Evolutionary conservation across 2,797 vertebrate species (phyloP).

Genomic region (Acestrorhynchus altus): DNA sequence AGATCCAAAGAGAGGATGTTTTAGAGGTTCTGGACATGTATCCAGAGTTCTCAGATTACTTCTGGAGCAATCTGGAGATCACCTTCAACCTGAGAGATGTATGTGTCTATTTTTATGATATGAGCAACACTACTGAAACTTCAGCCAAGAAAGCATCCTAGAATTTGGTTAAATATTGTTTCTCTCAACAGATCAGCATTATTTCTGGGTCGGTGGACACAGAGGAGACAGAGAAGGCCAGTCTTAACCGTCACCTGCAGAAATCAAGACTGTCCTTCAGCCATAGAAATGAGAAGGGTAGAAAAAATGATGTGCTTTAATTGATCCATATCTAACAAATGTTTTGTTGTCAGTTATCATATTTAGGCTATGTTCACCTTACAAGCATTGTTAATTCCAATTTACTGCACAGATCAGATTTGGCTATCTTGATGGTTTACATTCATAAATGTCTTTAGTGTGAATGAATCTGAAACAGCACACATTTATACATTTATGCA

Average conservation of each 20-base stretch:
- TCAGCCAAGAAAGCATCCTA: neutral
- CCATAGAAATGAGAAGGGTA: constrained; percentile 76
- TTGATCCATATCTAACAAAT: neutral
- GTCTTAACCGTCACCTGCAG: constrained; percentile 69
- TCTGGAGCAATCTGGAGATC: constrained; percentile 92
- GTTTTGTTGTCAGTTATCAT: too few relatives aligned
- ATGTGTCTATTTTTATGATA: constrained; percentile 54
- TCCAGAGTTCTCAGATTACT: constrained; percentile 89
- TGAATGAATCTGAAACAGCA: too few relatives aligned
- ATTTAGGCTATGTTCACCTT: too few relatives aligned
- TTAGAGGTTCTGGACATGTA: constrained; percentile 92
- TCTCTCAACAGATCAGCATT: constrained; percentile 78
- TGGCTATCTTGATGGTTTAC: too few relatives aligned
- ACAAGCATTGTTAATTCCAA: too few relatives aligned
- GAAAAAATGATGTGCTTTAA: neutral
- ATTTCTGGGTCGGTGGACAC: constrained; percentile 76
- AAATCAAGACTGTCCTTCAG: constrained; percentile 77
- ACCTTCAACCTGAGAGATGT: constrained; percentile 92
- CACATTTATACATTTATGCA: too few relatives aligned
- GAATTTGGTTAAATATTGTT: constrained; percentile 2
- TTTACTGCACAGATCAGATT: too few relatives aligned
- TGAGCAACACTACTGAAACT: neutral
- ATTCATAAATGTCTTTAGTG: too few relatives aligned
- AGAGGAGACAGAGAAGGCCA: constrained; percentile 72
- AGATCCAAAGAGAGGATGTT: constrained; percentile 88